Base-by-base conservation (phyloP, 2,797 vertebrate genomes). In the Parambassis ranga region DNA sequence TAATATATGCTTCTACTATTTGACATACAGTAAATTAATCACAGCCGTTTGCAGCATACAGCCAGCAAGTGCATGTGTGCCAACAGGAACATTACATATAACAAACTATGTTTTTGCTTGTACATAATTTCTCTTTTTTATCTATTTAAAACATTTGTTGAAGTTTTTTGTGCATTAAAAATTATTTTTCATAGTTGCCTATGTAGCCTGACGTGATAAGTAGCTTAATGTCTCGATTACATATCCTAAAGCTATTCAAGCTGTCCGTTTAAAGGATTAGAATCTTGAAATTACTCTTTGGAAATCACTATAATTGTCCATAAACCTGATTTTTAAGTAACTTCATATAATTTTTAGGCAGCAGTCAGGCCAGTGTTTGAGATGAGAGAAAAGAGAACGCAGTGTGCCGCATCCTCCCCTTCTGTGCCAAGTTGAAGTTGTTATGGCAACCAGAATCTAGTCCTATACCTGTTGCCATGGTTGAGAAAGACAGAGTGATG, bases 381-480 rank as follows among this genome's bases (percentile, higher is more conserved):
- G 55, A 62, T 16, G 16, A 63, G 47, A 76, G 44, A 74, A 77
- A 76, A 74, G 36, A 23, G 76, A 66, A 76, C 51, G 23, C 71
- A 64, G 42, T 79, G 77, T 84, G 75, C 85, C 37, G 71, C 81
- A 83, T 89, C 85, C 64, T 78, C 57, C 71, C 67, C 65, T 61
- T 63, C 72, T 79, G 74, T 87, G 87, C 78, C 77, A 77, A 85
- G 84, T 85, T 79, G 70, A 62, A 72, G 92, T 93, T 89, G 91
- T 87, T 87, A 92, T 90, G 84, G 92, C 82, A 91, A 92, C 90
- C 51, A 35, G 63, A 86, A 61, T 86, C 79, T 70, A 79, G 68
- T 83, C 69, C 63, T 69, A 18, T 81, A 92, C 87, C 85, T 90
- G 90, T 92, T 92, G 90, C 91, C 79, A 90, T 92, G 91, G 89